phyloP scores from a whole-genome alignment of 2,113 vertebrate species.

The Psettodes erumei region DNA sequence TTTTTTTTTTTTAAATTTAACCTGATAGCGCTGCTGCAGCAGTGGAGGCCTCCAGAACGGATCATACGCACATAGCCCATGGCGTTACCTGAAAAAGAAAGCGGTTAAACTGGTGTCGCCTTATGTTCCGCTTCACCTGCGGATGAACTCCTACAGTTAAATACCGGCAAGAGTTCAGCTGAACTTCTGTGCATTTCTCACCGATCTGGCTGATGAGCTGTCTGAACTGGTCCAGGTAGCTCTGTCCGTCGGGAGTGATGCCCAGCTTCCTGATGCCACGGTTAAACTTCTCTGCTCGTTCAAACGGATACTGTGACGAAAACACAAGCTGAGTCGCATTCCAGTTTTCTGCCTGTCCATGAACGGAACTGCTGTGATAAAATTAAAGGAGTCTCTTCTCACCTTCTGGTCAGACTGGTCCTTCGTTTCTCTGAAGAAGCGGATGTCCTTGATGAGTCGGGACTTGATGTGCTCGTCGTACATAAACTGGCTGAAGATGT shows the following conservation, averaged over 20 bases:
- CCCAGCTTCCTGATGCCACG: constrained; percentile 97
- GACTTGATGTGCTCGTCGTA: constrained; percentile 99
- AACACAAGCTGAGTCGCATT: too few relatives aligned
- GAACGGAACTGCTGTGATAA: not conserved
- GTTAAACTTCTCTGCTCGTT: constrained; percentile 99
- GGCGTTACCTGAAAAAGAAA: constrained; percentile 88
- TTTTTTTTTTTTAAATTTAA: too few relatives aligned
- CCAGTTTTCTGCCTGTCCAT: too few relatives aligned
- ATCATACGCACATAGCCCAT: constrained; percentile 99
- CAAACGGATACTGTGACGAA: constrained; percentile 92
- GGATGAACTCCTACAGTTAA: not conserved
- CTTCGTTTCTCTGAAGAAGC: constrained; percentile 98
- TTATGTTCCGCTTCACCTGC: not conserved
- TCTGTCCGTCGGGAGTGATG: constrained; percentile 96
- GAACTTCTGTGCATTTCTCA: constrained; percentile 60
- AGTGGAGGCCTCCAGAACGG: constrained; percentile 97
- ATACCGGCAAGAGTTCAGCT: not conserved
- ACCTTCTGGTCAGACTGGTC: constrained; percentile 99
- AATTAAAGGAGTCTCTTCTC: not conserved
- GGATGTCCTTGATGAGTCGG: constrained; percentile 97
- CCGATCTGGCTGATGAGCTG: constrained; percentile 99
- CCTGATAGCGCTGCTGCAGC: constrained; percentile 98
- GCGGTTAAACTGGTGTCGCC: too few relatives aligned
- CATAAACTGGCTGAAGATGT: constrained; percentile 99
- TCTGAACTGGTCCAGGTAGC: constrained; percentile 98